These are phyloP conservation scores for Galaxias olidus DNA, from an alignment of 2,797 vertebrate species.

Conservation along the genomic window DNA sequence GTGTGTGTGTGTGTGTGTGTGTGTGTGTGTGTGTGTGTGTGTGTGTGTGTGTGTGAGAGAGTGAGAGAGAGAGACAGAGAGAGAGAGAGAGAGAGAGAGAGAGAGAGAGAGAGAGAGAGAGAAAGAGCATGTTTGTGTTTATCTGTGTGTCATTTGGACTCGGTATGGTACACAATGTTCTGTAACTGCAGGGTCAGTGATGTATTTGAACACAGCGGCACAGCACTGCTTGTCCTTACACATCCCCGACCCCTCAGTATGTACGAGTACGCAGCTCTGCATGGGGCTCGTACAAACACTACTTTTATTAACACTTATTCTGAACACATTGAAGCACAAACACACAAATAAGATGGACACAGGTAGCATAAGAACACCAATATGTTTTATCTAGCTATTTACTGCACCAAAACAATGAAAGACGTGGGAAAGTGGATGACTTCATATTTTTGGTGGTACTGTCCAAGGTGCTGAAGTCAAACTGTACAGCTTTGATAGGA, in stretches of 20 bases:
- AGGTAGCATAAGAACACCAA: no score
- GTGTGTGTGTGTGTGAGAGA: background rate
- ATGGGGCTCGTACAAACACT: background rate
- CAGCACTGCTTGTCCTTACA: conserved; percentile 14
- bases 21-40: conserved; percentile 8
- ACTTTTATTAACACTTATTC: no score
- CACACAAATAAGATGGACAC: no score
- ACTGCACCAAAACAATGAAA: no score
- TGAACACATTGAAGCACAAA: background rate
- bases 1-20: conserved; percentile 11
- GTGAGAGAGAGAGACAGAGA: background rate
- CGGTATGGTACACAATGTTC: conserved; percentile 24
- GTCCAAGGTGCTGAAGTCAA: conserved; percentile 62
- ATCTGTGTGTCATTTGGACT: background rate
- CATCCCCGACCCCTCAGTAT: background rate
- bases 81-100: background rate
- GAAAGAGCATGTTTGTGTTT: background rate
- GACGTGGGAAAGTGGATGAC: background rate
- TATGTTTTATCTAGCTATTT: no score
- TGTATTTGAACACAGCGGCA: conserved; percentile 32
- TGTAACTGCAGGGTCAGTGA: conserved; percentile 48
- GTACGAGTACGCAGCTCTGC: conserved; percentile 4
- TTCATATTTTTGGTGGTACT: conserved; percentile 12
- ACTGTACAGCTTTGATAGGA: conserved; percentile 14
- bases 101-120: background rate